Base-by-base conservation (phyloP, 2,797 vertebrate species). In the Sebastes oblongus region DNA sequence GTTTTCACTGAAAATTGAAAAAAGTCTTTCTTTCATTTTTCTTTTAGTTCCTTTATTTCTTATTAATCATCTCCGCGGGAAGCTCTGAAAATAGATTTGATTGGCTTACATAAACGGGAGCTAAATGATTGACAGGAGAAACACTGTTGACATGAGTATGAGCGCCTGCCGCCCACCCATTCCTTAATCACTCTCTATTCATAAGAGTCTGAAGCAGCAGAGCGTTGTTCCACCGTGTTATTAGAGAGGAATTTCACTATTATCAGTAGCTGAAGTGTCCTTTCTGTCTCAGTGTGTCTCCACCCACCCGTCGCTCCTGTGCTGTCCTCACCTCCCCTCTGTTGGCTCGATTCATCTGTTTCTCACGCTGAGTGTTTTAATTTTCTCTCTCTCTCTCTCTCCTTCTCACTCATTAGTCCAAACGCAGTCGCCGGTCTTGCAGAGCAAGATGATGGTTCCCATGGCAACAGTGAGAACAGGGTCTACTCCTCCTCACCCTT, bases 371-470 rank as follows among this genome's bases (percentile, higher is more conserved):
- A 77, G 55, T 79, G 62, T 73, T 87, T 77, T 87, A 70, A 69
- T 77, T 87, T 22, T 22, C 24, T 61, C 56, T 71, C 24, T 77
- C 56, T 75, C 36, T 67, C 22, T 81, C 55, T 65, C 25, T 86
- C 60, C 13, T 60, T 85, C 73, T 89, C 85, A 46, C 74, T 86
- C 76, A 74, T 80, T 90, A 94, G 97, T 96, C 91, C 96, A 97
- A 95, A 95, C 96, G 2, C 95, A 96, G 90, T 97, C 96, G 66
- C 96, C 97, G 2, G 96, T 96, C 86, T 95, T 97, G 92, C 96
- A 96, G 91, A 96, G 94, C 93, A 97, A 97, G 93, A 96, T 97
- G 95, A 85, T 97, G 80, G 97, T 98, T 93, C 96, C 97, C 84
- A 94, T 98, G 96, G 95, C 96, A n/a, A 96, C 97, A 32, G 94